Conservation (phyloP, 1,140 invertebrate genomes). For the Solenopsis fugax region DNA sequence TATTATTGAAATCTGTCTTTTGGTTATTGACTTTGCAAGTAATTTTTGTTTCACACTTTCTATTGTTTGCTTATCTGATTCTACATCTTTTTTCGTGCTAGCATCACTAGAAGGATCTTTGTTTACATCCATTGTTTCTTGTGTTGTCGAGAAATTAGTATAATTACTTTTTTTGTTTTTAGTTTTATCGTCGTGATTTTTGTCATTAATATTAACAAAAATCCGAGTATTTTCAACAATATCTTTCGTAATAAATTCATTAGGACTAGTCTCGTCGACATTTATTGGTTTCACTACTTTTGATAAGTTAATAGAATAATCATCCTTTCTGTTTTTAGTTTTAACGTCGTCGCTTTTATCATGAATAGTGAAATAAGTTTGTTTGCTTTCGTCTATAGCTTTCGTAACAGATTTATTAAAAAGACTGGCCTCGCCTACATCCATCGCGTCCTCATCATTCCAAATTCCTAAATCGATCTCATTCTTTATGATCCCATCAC, state of each 20-base stretch:
- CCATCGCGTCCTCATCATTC: constrained; percentile 21
- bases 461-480: constrained; percentile 35
- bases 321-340: neutral
- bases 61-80: neutral
- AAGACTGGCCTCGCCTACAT: neutral
- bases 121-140: constrained; percentile 3
- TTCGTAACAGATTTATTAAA: neutral
- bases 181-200: neutral
- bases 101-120: neutral
- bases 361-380: neutral
- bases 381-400: neutral
- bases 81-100: neutral
- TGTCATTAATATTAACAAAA: neutral
- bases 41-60: neutral
- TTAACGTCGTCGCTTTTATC: neutral
- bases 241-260: neutral
- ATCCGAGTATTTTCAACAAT: neutral
- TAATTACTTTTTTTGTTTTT: too few species aligned
- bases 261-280: neutral
- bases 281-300: neutral
- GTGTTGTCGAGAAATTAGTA: neutral
- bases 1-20: constrained; percentile 50
- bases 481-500: neutral
- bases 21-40: neutral
- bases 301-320: neutral